A percentile compares a stretch with the other conserved stretches of the same genome.
phyloP scores from a whole-genome alignment of 2,797 vertebrate species.

The Bovichtus diacanthus region DNA sequence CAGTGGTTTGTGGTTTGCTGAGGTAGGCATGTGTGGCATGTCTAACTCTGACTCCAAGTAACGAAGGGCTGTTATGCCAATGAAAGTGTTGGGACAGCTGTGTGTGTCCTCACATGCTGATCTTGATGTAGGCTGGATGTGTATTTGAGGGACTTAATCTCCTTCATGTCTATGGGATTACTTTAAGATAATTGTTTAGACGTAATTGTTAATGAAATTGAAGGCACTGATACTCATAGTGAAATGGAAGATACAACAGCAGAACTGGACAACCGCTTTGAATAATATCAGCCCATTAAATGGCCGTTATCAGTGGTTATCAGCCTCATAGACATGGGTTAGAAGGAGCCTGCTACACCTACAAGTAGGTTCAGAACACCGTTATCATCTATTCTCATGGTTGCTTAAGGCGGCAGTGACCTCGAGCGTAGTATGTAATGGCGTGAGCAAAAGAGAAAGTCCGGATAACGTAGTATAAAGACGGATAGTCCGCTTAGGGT shows the following conservation, averaged over 20 bases:
- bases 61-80: constrained; percentile 55
- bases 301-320: no score
- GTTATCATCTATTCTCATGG: no score
- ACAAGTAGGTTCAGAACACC: no score
- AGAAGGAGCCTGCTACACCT: no score
- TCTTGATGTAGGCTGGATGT: constrained; percentile 5
- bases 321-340: no score
- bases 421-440: no score
- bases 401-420: no score
- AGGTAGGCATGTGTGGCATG: constrained; percentile 70
- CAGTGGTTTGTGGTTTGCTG: constrained; percentile 63
- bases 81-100: constrained; percentile 79
- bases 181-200: constrained; percentile 4
- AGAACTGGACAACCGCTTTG: no score
- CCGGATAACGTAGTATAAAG: no score
- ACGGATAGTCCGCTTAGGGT: no score
- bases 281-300: no score
- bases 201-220: background rate
- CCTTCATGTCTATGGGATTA: background rate
- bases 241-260: background rate
- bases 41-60: constrained; percentile 53
- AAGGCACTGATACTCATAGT: background rate
- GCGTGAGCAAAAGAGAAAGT: no score
- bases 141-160: constrained; percentile 1
- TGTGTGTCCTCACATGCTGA: constrained; percentile 16